A percentile compares a stretch with the other conserved stretches of the same genome.
Conservation (phyloP, 2,113 vertebrate species). For the Pogona vitticeps region DNA sequence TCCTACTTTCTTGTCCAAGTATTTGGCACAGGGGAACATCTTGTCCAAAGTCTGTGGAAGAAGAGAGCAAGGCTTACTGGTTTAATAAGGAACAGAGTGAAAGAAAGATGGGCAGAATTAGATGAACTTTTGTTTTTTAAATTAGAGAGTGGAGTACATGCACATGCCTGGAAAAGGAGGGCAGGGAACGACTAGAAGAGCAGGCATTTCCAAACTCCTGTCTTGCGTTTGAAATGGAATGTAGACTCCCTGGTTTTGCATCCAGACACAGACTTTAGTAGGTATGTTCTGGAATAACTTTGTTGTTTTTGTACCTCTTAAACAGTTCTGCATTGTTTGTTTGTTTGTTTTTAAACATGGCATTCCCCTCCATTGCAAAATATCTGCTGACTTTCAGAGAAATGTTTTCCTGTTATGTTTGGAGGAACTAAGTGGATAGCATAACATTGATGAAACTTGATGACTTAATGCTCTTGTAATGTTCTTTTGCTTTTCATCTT, state of each 20-base stretch:
- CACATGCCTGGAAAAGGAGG: not conserved
- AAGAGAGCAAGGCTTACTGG: not conserved
- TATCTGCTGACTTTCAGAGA: constrained; percentile 12
- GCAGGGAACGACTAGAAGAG: not conserved
- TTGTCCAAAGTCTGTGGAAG: not conserved
- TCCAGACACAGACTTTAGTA: not conserved
- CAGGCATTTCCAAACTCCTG: not conserved
- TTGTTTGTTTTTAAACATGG: not conserved
- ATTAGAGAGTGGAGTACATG: not conserved
- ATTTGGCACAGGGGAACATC: not conserved
- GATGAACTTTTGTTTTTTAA: not conserved
- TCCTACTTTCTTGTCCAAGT: not conserved
- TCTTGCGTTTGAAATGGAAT: not conserved
- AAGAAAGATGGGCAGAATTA: not conserved
- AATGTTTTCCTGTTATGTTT: constrained; percentile 7
- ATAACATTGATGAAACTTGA: constrained; percentile 41
- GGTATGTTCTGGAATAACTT: not conserved
- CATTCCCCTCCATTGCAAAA: constrained; percentile 27
- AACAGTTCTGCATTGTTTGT: not conserved
- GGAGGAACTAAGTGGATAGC: constrained; percentile 54
- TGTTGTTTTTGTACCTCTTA: not conserved
- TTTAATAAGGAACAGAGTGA: constrained; percentile 17
- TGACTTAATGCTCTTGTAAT: constrained; percentile 69
- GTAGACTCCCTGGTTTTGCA: not conserved
- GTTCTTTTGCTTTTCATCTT: constrained; percentile 53